A percentile compares a stretch with the other conserved stretches of the same genome.
Conservation (phyloP, 1,140 invertebrate genomes). For the Triops longicaudatus region DNA sequence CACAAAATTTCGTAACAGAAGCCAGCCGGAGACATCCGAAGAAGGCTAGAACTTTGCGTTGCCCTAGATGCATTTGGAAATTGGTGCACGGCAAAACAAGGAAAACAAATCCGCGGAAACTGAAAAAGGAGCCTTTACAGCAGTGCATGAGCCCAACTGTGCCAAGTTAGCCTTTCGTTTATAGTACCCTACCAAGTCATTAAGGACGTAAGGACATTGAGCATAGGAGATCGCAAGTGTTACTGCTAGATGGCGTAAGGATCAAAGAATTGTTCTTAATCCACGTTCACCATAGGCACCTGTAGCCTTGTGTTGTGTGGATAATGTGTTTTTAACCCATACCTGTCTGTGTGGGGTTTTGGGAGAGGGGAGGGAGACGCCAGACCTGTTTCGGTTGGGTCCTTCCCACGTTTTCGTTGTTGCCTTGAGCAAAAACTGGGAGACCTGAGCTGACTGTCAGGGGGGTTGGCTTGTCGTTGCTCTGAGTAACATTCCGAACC, state of each 20-base stretch:
- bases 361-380: background rate
- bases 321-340: background rate
- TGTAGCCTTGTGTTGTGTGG: background rate
- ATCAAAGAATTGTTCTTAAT: background rate
- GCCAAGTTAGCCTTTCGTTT: background rate
- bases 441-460: background rate
- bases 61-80: too few relatives aligned
- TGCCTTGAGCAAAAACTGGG: background rate
- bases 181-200: too few relatives aligned
- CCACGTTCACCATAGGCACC: background rate
- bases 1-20: too few relatives aligned
- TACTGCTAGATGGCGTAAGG: too few relatives aligned
- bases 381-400: background rate
- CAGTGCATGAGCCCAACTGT: background rate
- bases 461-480: constrained; percentile 2
- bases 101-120: constrained; percentile 1
- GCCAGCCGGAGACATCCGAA: too few relatives aligned
- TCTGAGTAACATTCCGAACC: constrained; percentile 10
- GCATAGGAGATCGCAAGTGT: too few relatives aligned
- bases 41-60: too few relatives aligned
- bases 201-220: too few relatives aligned
- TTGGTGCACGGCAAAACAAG: background rate
- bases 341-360: background rate
- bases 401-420: constrained; percentile 6
- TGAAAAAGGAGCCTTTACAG: background rate